Evolutionary conservation across 2,113 vertebrate species (phyloP).

Genomic region (Ibidorhyncha struthersii): DNA sequence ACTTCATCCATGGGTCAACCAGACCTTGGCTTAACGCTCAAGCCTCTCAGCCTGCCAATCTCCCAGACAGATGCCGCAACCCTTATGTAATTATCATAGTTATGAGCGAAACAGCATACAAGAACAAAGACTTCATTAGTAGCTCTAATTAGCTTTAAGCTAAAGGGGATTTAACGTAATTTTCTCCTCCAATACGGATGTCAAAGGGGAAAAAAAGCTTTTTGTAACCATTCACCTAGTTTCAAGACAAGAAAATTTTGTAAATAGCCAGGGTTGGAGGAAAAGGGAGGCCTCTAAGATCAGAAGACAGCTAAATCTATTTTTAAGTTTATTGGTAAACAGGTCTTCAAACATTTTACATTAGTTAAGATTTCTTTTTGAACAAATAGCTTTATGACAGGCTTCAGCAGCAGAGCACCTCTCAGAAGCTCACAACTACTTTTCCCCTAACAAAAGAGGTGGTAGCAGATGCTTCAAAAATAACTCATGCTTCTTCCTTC

Average conservation of each 20-base stretch:
- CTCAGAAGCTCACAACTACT: neutral
- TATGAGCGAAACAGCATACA: neutral
- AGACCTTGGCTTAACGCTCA: neutral
- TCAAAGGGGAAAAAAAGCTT: neutral
- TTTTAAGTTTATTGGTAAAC: neutral
- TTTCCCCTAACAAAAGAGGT: neutral
- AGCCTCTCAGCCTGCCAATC: neutral
- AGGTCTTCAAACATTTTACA: neutral
- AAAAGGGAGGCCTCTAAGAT: neutral
- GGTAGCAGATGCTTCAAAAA: neutral
- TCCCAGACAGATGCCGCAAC: neutral
- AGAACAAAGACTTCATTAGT: conserved; percentile 39
- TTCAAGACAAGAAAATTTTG: neutral
- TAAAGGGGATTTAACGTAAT: neutral
- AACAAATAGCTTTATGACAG: neutral
- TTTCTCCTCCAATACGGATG: neutral
- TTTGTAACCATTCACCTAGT: neutral
- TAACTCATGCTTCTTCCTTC: neutral
- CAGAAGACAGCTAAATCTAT: neutral
- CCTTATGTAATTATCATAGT: neutral
- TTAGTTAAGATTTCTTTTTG: neutral
- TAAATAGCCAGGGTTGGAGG: neutral
- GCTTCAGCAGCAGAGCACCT: neutral
- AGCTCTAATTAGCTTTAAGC: conserved; percentile 28
- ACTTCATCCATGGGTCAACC: neutral